Conservation (phyloP, 2,888 invertebrate genomes). For the Macrophya annulata region DNA sequence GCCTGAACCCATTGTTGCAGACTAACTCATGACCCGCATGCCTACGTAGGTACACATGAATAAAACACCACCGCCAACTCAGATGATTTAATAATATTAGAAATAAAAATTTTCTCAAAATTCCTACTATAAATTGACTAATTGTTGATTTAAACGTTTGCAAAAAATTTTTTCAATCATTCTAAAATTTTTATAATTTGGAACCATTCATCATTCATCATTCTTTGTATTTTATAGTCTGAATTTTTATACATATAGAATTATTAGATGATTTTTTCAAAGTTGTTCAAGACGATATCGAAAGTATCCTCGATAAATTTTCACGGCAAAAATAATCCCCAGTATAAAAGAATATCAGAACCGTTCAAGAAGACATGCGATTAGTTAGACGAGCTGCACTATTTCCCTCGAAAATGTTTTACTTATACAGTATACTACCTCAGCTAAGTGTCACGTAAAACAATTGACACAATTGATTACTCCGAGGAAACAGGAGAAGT, state of each 20-base stretch:
- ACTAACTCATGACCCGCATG: neutral
- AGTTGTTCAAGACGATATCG: neutral
- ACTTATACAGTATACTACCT: neutral
- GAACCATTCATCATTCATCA: neutral
- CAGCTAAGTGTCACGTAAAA: neutral
- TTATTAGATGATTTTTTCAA: neutral
- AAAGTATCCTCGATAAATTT: neutral
- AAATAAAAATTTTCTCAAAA: neutral
- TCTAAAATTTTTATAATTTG: too few species aligned
- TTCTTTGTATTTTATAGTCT: neutral
- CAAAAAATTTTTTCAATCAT: too few species aligned
- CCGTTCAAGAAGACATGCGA: neutral
- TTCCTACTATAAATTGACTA: neutral
- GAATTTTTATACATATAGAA: neutral
- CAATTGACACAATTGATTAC: slow-evolving; percentile 26
- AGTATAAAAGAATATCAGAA: neutral
- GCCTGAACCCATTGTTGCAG: neutral
- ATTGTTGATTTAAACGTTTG: neutral
- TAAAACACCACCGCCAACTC: neutral
- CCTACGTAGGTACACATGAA: neutral
- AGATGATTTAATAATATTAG: neutral
- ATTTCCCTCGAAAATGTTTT: neutral
- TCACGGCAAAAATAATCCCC: neutral
- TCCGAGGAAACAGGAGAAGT: neutral
- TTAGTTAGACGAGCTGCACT: slow-evolving; percentile 9